Conservation (phyloP, 2,888 invertebrate genomes). For the Calameuta pallipes region DNA sequence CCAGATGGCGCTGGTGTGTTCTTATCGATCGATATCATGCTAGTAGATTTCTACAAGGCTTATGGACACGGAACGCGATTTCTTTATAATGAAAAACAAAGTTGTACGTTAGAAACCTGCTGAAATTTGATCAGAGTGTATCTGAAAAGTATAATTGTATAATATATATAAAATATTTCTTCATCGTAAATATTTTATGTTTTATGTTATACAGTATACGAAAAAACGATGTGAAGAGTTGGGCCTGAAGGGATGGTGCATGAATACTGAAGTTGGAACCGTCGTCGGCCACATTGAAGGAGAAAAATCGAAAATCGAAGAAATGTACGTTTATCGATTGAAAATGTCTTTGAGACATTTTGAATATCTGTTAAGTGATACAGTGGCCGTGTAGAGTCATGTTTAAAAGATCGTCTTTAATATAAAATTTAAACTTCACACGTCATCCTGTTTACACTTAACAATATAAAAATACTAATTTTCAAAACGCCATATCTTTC, state of each 20-base stretch:
- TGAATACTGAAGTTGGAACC: constrained; percentile 76
- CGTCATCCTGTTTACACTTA: too few relatives aligned
- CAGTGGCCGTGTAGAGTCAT: neutral
- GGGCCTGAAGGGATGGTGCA: constrained; percentile 78
- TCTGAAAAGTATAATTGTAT: neutral
- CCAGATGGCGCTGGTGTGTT: neutral
- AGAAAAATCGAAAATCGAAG: constrained; percentile 69
- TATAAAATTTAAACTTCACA: too few relatives aligned
- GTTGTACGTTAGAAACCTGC: neutral
- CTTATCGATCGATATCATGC: neutral
- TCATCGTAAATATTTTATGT: neutral
- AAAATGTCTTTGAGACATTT: neutral
- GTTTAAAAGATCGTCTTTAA: too few relatives aligned
- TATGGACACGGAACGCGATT: neutral
- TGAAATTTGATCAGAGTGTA: neutral
- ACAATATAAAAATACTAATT: too few relatives aligned
- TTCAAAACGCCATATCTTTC: too few relatives aligned
- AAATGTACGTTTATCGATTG: constrained; percentile 70
- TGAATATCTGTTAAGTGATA: neutral
- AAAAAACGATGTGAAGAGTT: constrained; percentile 74
- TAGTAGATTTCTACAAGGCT: neutral
- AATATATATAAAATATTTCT: neutral
- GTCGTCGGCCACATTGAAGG: constrained; percentile 78
- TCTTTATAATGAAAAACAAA: neutral
- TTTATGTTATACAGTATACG: constrained; percentile 70